phyloP scores from a whole-genome alignment of 1,140 invertebrate genomes.

The Sycophaga agraensis region DNA sequence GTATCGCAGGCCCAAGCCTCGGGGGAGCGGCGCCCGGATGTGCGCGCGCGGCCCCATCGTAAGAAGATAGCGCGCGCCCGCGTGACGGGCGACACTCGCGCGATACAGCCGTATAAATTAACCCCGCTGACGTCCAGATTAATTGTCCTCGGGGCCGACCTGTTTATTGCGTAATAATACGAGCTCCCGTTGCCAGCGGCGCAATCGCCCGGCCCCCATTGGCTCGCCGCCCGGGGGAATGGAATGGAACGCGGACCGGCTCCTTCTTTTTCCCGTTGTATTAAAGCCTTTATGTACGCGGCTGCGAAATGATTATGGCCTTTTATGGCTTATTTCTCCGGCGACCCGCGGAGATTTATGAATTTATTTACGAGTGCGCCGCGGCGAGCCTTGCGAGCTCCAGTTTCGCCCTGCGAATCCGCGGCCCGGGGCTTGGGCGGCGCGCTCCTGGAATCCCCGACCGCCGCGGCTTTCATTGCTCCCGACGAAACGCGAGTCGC shows the following conservation, averaged over 20 bases:
- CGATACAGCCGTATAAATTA: slow-evolving; percentile 48
- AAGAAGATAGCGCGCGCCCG: slow-evolving; percentile 45
- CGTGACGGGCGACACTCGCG: slow-evolving; percentile 27
- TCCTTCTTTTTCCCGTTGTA: slow-evolving; percentile 2
- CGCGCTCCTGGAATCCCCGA: not conserved
- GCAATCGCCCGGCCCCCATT: too few species aligned
- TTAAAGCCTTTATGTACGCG: slow-evolving; percentile 27
- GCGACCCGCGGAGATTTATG: slow-evolving; percentile 24
- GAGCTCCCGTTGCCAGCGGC: not conserved
- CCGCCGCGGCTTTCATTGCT: not conserved
- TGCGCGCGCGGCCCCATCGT: too few species aligned
- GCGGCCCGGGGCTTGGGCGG: too few species aligned
- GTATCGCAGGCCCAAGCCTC: slow-evolving; percentile 36
- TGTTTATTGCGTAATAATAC: slow-evolving; percentile 28
- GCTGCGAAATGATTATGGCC: slow-evolving; percentile 23
- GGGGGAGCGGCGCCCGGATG: slow-evolving; percentile 39
- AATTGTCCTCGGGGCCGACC: slow-evolving; percentile 42
- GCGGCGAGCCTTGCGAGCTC: not conserved
- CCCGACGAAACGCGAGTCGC: too few species aligned
- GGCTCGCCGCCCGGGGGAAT: not conserved
- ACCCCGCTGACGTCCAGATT: slow-evolving; percentile 50
- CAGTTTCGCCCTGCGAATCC: too few species aligned
- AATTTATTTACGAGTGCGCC: slow-evolving; percentile 26
- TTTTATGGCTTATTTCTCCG: slow-evolving; percentile 27
- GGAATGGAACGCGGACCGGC: not conserved